Evolutionary conservation across 1,140 invertebrate species (phyloP), one percentile per base, ranked within the genome.

Genomic region (Coboldia fuscipes): DNA sequence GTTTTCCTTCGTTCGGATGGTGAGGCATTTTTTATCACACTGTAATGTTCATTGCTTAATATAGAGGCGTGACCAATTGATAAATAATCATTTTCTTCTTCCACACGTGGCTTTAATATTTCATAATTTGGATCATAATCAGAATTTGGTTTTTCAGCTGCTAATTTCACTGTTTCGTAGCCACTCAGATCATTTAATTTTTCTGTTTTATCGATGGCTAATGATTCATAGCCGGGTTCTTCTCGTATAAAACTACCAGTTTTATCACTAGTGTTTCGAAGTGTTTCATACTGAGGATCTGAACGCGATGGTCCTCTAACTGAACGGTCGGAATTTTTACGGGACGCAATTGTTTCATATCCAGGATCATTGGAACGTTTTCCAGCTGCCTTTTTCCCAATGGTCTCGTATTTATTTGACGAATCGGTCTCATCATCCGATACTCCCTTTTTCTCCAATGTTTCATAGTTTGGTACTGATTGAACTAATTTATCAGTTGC

Each of bases 51-150:
- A n/a, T n/a, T n/a, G n/a, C n/a, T n/a, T n/a, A n/a, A n/a, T n/a
- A n/a, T n/a, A n/a, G n/a, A n/a, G n/a, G n/a, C n/a, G n/a, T n/a
- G n/a, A n/a, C n/a, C n/a, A 23, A 6, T 23, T 23, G 22, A 23
- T 12, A 12, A 6, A 15, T 30, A 3, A 40, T 22, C 13, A 42
- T 41, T 23, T 49, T 48, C 35, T 50, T 55, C 21, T 55, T 48
- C 39, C 51, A 42, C 33, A 57, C 51, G 31, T 9, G 62, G 63
- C 37, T 66, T 60, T 14, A 77, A 45, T 24, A 72, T 65, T 49
- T 80, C 74, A 42, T 78, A 79, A 46, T 75, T 78, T 1, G 72
- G 70, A 58, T 76, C 69, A 2, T 61, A 61, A 38, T 68, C 65
- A 0, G 63, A 66, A n/a, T 37, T 38, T 13, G 31, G 35, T 22